Evolutionary conservation across 1,140 invertebrate species (phyloP).

Genomic region (Wiebesia pumilae): DNA sequence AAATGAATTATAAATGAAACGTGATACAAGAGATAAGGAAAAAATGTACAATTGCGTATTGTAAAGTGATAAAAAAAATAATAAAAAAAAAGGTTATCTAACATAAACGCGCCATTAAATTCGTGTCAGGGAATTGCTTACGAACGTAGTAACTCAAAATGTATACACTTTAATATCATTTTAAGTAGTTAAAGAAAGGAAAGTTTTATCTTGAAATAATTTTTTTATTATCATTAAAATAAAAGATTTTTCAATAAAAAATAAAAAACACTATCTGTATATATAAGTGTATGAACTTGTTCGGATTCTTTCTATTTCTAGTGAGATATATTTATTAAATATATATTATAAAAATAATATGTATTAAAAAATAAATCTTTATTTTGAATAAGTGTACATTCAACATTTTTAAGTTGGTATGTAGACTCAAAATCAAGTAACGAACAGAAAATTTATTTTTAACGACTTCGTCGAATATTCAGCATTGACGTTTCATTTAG

Average conservation of each 20-base stretch:
- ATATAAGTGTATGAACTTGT: conserved; percentile 33
- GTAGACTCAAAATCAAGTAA: conserved; percentile 29
- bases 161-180: conserved; percentile 35
- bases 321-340: neutral
- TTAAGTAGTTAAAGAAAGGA: conserved; percentile 28
- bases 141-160: conserved; percentile 56
- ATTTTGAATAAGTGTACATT: neutral
- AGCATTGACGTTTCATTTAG: neutral
- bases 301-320: conserved; percentile 9
- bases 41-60: conserved; percentile 61
- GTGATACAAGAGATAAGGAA: conserved; percentile 55
- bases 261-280: conserved; percentile 11
- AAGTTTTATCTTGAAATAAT: conserved; percentile 20
- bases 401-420: conserved; percentile 12
- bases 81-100: conserved; percentile 55
- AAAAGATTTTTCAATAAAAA: neutral
- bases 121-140: conserved; percentile 65
- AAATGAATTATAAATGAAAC: conserved; percentile 54
- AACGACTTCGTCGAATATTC: conserved; percentile 1
- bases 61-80: conserved; percentile 53
- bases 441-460: conserved; percentile 23
- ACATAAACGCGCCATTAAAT: conserved; percentile 59
- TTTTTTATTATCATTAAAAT: conserved; percentile 35
- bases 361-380: neutral
- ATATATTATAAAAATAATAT: no score